Base-by-base conservation (phyloP, 53 echinoderm and acorn worm species). In the Zoroaster sp. region DNA sequence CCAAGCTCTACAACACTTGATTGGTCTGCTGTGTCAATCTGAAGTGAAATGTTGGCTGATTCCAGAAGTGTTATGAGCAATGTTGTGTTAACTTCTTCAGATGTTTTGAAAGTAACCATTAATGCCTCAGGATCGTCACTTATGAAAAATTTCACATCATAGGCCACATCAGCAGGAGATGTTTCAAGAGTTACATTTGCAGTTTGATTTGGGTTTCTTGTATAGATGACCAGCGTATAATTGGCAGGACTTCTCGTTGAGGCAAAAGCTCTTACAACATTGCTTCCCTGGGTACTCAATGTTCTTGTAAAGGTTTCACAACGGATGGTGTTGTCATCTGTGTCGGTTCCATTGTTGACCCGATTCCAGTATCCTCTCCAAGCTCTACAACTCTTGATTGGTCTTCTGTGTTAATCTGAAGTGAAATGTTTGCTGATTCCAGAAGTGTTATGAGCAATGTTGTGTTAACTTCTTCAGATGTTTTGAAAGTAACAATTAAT, bases 151-250 rank as follows among this genome's bases (percentile, higher is more conserved):
- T 20, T 36, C 17, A 66, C 33, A 66, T 80, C 65, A 80, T 25
- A 80, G 17, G 66, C 25, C 41, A 12, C 43, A 23, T 65, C 59
- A 41, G 80, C 25, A 13, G 80, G 80, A 4, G 6, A 9, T 67
- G 81, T 81, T 23, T 40, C 41, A 10, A 81, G 40, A 7, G 21
- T 66, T 0, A 81, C 42, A 31, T 40, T 81, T 13, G 33, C 81
- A 40, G 81, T 81, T 5, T 81, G 40, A 14, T 25, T 38, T 31
- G 81, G 81, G 81, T 81, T 67, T 32, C 66, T 81, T 10, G 81
- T 81, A 17, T 42, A 81, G 14, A 81, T 81, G 66, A 81, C 18
- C 14, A 81, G 81, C 4, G 66, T 66, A 23, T 81, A 81, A 43
- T 81, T 66, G 12, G 81, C 80, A 21, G 65, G 40, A 40, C 66